A percentile compares a stretch with the other conserved stretches of the same genome.
Evolutionary conservation across 2,888 invertebrate species (phyloP).

Genomic region (Tachina grossa): DNA sequence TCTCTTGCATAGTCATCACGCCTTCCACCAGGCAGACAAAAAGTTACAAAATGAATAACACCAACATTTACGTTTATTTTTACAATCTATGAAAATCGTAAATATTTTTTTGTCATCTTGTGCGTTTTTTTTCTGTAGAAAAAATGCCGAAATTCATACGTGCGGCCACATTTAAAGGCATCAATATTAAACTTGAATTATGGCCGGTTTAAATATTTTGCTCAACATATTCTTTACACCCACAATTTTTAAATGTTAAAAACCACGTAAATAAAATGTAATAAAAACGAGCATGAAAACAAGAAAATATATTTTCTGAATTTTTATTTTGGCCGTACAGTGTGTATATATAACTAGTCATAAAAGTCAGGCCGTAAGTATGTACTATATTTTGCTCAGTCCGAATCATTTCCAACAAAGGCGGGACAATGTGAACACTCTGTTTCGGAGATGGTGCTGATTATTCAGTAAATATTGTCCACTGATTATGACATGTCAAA

Average conservation of each 20-base stretch:
- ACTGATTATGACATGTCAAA: no score
- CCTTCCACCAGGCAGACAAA: slow-evolving; percentile 10
- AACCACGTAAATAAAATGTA: background rate
- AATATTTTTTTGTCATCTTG: slow-evolving; percentile 18
- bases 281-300: background rate
- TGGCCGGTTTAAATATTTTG: slow-evolving; percentile 13
- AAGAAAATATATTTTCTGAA: no score
- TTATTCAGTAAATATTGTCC: no score
- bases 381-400: no score
- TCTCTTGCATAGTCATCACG: background rate
- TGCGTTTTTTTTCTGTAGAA: slow-evolving; percentile 7
- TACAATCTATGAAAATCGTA: slow-evolving; percentile 21
- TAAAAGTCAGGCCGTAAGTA: background rate
- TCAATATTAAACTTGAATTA: slow-evolving; percentile 38
- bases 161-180: slow-evolving; percentile 17
- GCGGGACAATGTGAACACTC: no score
- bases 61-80: slow-evolving; percentile 56
- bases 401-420: no score
- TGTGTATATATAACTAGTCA: background rate
- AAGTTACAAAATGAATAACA: slow-evolving; percentile 64
- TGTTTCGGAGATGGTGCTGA: no score
- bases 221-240: background rate
- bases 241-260: background rate
- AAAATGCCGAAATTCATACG: background rate
- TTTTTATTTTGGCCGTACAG: background rate